Evolutionary conservation across 1,140 invertebrate genomes (phyloP), one percentile per base, ranked within the genome.

Genomic region (Heliconius melpomene): DNA sequence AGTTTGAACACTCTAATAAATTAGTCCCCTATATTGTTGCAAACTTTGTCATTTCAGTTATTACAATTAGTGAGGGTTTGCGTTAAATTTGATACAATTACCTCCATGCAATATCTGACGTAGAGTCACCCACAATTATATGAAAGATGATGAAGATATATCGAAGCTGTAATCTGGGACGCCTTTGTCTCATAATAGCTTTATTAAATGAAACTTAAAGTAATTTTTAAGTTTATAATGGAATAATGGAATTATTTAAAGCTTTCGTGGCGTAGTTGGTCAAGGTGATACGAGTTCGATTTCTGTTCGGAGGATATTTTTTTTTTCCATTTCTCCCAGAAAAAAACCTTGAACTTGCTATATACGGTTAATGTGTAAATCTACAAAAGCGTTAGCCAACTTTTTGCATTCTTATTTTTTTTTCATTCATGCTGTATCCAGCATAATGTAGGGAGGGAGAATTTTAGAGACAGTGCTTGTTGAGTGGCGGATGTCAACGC

Each of bases 1-100:
- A 66, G 11, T 66, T 66, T 66, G 11, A 29, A 66, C 60, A 66
- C 60, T 66, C 23, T 29, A 66, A 66, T 38, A 76, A 76, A 76
- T 76, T 76, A 76, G 74, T 38, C 29, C 16, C 36, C 74, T n/a
- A n/a, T 76, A 66, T 66, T 76, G 57, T 70, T 26, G 6, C 7
- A 46, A 76, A 76, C 54, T 76, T 76, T 66, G 23, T 76, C 36
- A 66, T 66, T 66, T 66, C 60, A 16, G 3, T 66, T 66, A 66
- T 66, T 29, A 66, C 3, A 7, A 66, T 66, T 26, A 29, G 26
- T 26, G 20, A 60, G 36, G 32, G 50, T 23, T 75, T 32, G 32
- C 13, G 52, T 75, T 75, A 75, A 75, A 75, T 57, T 36, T 38
- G 52, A 75, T 38, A 29, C 50, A 57, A 75, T 75, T 75, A 75